Evolutionary conservation across 2,797 vertebrate genomes (phyloP).

Genomic region (Meda fulgida): DNA sequence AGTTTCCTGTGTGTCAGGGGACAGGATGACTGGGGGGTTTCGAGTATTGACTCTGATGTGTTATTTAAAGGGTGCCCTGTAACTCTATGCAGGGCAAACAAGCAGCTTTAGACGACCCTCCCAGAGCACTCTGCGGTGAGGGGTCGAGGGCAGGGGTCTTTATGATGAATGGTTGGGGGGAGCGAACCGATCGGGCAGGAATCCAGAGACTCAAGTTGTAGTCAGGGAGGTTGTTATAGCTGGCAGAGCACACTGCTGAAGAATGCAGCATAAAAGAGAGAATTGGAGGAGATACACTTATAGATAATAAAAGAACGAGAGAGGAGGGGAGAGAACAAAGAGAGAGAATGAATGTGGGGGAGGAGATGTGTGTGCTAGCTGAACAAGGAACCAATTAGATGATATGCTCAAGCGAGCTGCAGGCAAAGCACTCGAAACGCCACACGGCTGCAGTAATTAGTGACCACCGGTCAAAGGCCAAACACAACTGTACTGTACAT

Average conservation of each 20-base stretch:
- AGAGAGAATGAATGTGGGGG: slow-evolving; percentile 24
- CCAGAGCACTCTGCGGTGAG: slow-evolving; percentile 28
- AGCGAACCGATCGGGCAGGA: slow-evolving; percentile 57
- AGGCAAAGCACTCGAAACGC: slow-evolving; percentile 87
- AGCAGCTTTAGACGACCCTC: slow-evolving; percentile 49
- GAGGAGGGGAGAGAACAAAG: slow-evolving; percentile 43
- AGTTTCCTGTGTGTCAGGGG: slow-evolving; percentile 42
- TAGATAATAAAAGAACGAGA: slow-evolving; percentile 35
- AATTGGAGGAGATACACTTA: slow-evolving; percentile 36
- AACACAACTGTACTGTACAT: slow-evolving; percentile 81
- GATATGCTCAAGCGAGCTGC: slow-evolving; percentile 80
- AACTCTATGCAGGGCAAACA: slow-evolving; percentile 52
- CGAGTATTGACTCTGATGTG: slow-evolving; percentile 61
- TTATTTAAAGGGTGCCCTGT: slow-evolving; percentile 66
- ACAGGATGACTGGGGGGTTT: slow-evolving; percentile 45
- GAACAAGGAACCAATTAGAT: slow-evolving; percentile 88
- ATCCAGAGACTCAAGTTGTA: slow-evolving; percentile 36
- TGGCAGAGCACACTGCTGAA: slow-evolving; percentile 44
- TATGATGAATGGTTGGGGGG: slow-evolving; percentile 59
- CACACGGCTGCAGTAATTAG: slow-evolving; percentile 93
- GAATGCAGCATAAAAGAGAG: slow-evolving; percentile 55
- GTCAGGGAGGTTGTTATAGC: slow-evolving; percentile 51
- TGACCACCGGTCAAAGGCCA: slow-evolving; percentile 86
- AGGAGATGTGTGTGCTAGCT: slow-evolving; percentile 67
- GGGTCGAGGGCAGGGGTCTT: slow-evolving; percentile 41